Evolutionary conservation across 1,140 invertebrate species (phyloP).

Genomic region (Andricus grossulariae): DNA sequence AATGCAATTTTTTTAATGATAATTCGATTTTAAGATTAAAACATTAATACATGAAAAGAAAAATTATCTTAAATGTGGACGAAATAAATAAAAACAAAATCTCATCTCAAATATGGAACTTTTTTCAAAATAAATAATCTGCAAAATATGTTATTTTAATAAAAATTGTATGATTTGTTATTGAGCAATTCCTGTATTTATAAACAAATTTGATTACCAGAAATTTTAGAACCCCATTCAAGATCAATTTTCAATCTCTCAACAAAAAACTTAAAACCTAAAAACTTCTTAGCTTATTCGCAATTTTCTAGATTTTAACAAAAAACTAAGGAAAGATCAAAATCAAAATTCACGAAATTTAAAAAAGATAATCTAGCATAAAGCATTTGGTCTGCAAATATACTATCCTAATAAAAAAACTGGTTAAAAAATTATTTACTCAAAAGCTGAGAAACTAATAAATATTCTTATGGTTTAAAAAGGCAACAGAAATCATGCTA

Average conservation of each 20-base stretch:
- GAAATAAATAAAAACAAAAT: constrained; percentile 44
- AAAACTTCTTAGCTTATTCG: neutral
- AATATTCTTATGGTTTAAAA: neutral
- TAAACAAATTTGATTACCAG: neutral
- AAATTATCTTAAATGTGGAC: too few relatives aligned
- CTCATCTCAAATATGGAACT: too few relatives aligned
- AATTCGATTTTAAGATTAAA: too few relatives aligned
- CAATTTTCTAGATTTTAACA: neutral
- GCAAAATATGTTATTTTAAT: too few relatives aligned
- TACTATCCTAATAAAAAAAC: neutral
- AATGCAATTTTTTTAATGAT: too few relatives aligned
- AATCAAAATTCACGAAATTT: neutral
- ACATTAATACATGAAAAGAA: too few relatives aligned
- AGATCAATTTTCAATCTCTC: neutral
- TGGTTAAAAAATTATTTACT: neutral
- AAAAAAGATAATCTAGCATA: neutral
- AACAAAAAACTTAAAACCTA: neutral
- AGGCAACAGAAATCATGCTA: constrained; percentile 14
- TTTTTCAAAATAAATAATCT: too few relatives aligned
- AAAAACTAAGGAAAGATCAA: neutral
- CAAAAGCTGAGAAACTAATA: neutral
- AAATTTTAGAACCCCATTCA: constrained; percentile 39
- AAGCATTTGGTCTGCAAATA: constrained; percentile 12
- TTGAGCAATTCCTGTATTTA: neutral
- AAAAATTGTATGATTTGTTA: neutral